Percentiles rank a stretch among this genome's conserved stretches.
Evolutionary conservation across 2,888 invertebrate genomes (phyloP).

Genomic region (Eupithecia vulgata): DNA sequence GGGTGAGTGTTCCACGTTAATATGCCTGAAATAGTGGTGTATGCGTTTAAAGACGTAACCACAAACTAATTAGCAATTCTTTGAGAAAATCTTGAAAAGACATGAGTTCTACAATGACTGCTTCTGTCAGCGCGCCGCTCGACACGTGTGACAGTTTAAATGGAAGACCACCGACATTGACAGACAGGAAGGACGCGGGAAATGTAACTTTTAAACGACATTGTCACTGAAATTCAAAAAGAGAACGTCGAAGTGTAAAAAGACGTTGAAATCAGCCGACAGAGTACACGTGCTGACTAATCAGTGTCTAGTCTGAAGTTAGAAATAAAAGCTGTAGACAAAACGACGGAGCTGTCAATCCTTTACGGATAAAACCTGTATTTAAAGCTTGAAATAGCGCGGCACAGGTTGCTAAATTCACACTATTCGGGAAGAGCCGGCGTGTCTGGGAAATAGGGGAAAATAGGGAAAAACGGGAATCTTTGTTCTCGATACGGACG

Average conservation of each 20-base stretch:
- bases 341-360: conserved; percentile 68
- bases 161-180: conserved; percentile 36
- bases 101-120: conserved; percentile 24
- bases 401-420: conserved; percentile 58
- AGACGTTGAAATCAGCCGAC: conserved; percentile 53
- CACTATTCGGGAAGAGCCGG: conserved; percentile 53
- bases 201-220: conserved; percentile 45
- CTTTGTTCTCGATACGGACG: conserved; percentile 40
- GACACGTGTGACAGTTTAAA: conserved; percentile 35
- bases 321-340: conserved; percentile 57
- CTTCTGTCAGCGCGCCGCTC: conserved; percentile 30
- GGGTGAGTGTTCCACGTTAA: conserved; percentile 43
- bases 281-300: conserved; percentile 66
- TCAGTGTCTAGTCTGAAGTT: conserved; percentile 62
- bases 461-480: conserved; percentile 48
- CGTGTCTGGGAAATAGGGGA: conserved; percentile 42
- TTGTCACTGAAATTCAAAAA: conserved; percentile 51
- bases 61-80: conserved; percentile 17
- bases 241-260: conserved; percentile 50
- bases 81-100: conserved; percentile 22
- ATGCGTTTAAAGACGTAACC: conserved; percentile 13
- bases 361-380: conserved; percentile 44
- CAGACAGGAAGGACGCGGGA: conserved; percentile 40
- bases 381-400: conserved; percentile 66
- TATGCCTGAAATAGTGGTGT: conserved; percentile 29